phyloP scores from a whole-genome alignment of 2,113 vertebrate genomes.

The Scomber japonicus region DNA sequence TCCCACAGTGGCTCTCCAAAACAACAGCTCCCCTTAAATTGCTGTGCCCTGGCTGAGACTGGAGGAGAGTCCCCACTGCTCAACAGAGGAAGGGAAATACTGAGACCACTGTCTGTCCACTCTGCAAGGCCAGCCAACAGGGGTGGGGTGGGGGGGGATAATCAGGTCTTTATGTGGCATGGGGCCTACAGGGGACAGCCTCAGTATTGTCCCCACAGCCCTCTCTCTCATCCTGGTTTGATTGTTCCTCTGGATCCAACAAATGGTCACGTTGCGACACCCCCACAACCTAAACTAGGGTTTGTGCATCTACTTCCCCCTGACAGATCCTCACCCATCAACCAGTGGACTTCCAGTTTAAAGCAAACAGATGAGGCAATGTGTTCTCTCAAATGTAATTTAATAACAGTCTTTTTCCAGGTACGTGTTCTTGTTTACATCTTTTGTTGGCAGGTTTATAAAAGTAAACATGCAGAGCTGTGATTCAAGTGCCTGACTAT shows the following conservation, averaged over 20 bases:
- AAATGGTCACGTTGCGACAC: constrained; percentile 63
- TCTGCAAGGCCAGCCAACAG: constrained; percentile 72
- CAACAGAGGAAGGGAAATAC: constrained; percentile 77
- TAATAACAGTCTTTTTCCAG: constrained; percentile 28
- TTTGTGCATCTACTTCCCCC: constrained; percentile 16
- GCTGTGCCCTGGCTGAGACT: constrained; percentile 52
- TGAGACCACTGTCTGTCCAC: constrained; percentile 79
- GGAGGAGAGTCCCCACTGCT: constrained; percentile 72
- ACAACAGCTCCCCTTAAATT: constrained; percentile 76
- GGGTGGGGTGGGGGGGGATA: constrained; percentile 60
- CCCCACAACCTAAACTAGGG: constrained; percentile 36
- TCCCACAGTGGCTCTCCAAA: constrained; percentile 84
- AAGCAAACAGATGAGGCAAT: constrained; percentile 47
- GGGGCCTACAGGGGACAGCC: constrained; percentile 76
- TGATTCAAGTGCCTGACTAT: neutral
- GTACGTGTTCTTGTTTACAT: constrained; percentile 40
- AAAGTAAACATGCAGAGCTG: constrained; percentile 28
- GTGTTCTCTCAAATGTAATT: constrained; percentile 14
- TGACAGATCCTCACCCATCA: constrained; percentile 7
- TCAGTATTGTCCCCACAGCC: constrained; percentile 66
- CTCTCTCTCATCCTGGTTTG: constrained; percentile 48
- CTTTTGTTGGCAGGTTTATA: constrained; percentile 16
- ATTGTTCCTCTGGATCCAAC: constrained; percentile 67
- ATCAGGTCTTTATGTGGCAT: constrained; percentile 82
- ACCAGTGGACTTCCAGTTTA: neutral